Base-by-base conservation (phyloP, 2,113 vertebrate species). In the Dendropsophus ebraccatus region DNA sequence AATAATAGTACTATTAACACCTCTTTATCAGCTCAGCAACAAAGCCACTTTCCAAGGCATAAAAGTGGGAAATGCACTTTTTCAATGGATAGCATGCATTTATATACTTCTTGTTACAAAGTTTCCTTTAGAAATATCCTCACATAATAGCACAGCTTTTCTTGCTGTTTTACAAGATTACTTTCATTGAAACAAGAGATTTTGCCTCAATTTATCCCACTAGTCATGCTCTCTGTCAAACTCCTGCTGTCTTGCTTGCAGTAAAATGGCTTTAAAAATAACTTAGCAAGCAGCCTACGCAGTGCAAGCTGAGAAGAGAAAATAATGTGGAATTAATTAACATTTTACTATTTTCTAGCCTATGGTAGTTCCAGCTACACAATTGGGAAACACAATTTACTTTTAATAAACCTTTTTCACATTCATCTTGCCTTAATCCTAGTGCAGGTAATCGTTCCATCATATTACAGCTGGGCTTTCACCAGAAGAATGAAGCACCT, bases 201-300 rank as follows among this genome's bases (percentile, higher is more conserved):
- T 89, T 89, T 90, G 82, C 0, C 0, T 89, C 79, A 72, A 87
- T 92, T 92, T 91, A 85, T 88, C 89, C 87, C 88, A 84, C 67
- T 87, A 88, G 85, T 47, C 1, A 81, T 49, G 30, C 28, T 91
- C 88, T 90, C 77, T 52, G 70, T 80, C 87, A 90, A 83, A 90
- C 85, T 88, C 90, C 83, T 89, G 89, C 88, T 92, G 87, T 87
- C 87, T 90, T 87, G 83, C 88, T 89, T 73, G 85, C 67, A 90
- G 69, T 81, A 88, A 91, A 91, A 88, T 28, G 67, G 56, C 79
- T 90, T 90, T 91, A 92, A 91, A 89, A 93, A 90, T 91, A 92
- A 90, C 87, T 87, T 90, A 79, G 83, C 73, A 78, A 47, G 74
- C 83, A 89, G 23, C 60, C 78, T 82, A 87, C 16, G 4, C 81